Percentiles rank a stretch among this genome's conserved stretches.
These are phyloP conservation scores for Erinaceus europaeus DNA, from an alignment of 2,113 vertebrate genomes.

Conservation along the genomic window DNA sequence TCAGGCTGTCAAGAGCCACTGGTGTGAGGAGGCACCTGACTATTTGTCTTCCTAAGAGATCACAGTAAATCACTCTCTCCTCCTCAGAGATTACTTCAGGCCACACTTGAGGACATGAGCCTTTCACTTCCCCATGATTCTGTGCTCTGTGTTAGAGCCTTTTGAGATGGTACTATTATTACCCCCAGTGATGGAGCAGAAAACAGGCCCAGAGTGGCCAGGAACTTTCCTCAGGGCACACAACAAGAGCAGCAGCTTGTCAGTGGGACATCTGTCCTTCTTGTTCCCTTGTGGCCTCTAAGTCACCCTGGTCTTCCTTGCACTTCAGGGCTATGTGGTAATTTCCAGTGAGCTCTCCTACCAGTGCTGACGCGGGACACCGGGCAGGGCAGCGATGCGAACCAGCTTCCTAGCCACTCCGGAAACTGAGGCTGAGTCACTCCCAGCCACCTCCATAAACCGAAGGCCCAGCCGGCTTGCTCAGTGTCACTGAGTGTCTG, in stretches of 20 bases:
- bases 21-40: not conserved
- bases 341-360: conserved; percentile 66
- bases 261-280: not conserved
- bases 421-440: conserved; percentile 19
- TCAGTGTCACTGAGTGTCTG: not conserved
- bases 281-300: not conserved
- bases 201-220: not conserved
- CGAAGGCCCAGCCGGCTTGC: not conserved
- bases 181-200: not conserved
- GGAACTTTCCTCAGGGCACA: not conserved
- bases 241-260: not conserved
- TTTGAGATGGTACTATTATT: not conserved
- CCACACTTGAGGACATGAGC: not conserved
- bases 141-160: not conserved
- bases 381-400: not conserved
- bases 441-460: not conserved
- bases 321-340: conserved; percentile 65
- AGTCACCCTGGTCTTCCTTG: not conserved
- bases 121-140: not conserved
- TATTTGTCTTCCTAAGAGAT: not conserved
- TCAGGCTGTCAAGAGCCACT: not conserved
- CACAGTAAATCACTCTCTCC: too few relatives aligned
- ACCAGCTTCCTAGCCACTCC: not conserved
- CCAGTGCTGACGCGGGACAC: not conserved
- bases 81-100: too few relatives aligned